phyloP scores from a whole-genome alignment of 2,113 vertebrate species.

The Stegastes partitus region DNA sequence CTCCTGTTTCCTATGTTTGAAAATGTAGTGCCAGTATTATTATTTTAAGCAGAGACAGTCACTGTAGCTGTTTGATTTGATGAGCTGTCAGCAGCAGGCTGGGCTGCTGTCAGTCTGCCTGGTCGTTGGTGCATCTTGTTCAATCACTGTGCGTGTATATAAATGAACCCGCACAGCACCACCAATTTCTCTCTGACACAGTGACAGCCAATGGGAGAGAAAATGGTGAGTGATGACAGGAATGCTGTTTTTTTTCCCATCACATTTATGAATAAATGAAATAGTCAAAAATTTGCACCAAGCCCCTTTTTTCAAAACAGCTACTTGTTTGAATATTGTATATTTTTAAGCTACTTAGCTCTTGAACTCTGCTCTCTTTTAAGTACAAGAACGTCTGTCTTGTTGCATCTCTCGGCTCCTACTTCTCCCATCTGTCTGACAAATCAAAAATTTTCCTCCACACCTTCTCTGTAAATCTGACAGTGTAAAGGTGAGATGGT shows the following conservation, averaged over 20 bases:
- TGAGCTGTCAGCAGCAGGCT: neutral
- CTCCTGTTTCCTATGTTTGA: neutral
- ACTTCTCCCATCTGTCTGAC: neutral
- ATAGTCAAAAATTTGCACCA: neutral
- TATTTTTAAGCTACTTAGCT: neutral
- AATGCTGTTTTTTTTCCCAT: neutral
- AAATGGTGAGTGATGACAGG: neutral
- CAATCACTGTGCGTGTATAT: neutral
- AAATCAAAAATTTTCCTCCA: neutral
- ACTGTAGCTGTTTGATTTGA: neutral
- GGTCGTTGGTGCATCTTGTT: neutral
- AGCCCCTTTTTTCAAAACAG: neutral
- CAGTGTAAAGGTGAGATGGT: conserved; percentile 10
- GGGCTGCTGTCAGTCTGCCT: neutral
- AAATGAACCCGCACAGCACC: neutral
- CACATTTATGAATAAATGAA: conserved; percentile 3
- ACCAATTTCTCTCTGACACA: neutral
- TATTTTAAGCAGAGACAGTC: neutral
- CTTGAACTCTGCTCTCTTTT: neutral
- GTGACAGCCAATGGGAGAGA: neutral
- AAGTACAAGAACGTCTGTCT: neutral
- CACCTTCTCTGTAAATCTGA: neutral
- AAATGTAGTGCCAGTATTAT: neutral
- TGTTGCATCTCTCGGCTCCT: neutral
- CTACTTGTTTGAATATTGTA: neutral